A percentile compares a stretch with the other conserved stretches of the same genome.
These are phyloP conservation scores for Plagodis pulveraria DNA, from an alignment of 2,888 invertebrate species.

Conservation along the genomic window DNA sequence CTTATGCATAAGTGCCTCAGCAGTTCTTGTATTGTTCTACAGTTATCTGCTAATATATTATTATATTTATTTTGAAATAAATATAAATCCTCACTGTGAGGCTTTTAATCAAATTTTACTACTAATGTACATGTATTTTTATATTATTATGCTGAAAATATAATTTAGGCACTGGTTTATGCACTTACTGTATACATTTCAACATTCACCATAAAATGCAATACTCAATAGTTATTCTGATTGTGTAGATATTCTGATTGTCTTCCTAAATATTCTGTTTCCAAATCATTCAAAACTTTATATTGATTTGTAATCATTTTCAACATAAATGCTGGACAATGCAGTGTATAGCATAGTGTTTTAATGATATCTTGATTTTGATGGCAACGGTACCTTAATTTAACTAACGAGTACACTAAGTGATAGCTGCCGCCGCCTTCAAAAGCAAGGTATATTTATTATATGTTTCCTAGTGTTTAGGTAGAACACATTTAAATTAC, in stretches of 20 bases:
- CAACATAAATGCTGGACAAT: constrained; percentile 22
- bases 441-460: constrained; percentile 48
- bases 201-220: neutral
- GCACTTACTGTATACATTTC: constrained; percentile 1
- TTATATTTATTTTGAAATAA: constrained; percentile 6
- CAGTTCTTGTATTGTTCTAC: constrained; percentile 39
- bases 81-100: constrained; percentile 10
- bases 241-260: constrained; percentile 8
- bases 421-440: constrained; percentile 52
- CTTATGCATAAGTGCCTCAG: constrained; percentile 63
- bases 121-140: constrained; percentile 3
- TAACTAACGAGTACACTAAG: constrained; percentile 54
- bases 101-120: constrained; percentile 10
- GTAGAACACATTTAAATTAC: constrained; percentile 62
- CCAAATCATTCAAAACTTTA: constrained; percentile 6
- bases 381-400: constrained; percentile 37
- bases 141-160: neutral
- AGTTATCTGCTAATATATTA: constrained; percentile 17
- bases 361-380: constrained; percentile 41
- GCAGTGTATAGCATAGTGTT: constrained; percentile 46
- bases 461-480: constrained; percentile 61
- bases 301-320: constrained; percentile 9
- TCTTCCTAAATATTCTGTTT: constrained; percentile 22
- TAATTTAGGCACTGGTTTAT: neutral
- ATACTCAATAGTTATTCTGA: no score